phyloP scores from a whole-genome alignment of 2,113 vertebrate genomes.

The Andinoacara biseriatus region DNA sequence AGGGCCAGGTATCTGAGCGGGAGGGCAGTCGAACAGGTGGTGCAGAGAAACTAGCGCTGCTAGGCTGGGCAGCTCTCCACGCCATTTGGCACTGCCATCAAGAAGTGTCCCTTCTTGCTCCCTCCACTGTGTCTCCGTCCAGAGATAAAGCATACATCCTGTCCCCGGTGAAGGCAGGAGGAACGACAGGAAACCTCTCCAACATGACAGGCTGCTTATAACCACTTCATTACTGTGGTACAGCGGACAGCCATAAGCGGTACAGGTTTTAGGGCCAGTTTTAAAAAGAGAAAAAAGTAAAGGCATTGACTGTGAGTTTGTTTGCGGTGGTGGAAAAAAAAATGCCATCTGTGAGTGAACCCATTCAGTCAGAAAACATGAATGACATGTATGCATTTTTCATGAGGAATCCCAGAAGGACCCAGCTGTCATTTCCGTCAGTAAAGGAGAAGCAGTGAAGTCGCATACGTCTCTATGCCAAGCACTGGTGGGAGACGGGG shows the following conservation, averaged over 20 bases:
- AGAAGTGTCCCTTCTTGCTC: slow-evolving; percentile 10
- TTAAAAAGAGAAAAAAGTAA: neutral
- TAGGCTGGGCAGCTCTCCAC: slow-evolving; percentile 23
- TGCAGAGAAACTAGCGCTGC: slow-evolving; percentile 37
- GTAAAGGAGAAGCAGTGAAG: slow-evolving; percentile 6
- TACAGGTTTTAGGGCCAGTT: neutral
- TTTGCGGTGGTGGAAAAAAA: neutral
- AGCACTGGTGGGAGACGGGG: neutral
- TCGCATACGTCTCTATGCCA: neutral
- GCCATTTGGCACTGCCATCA: slow-evolving; percentile 61
- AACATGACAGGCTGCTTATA: slow-evolving; percentile 20
- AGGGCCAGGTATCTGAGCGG: slow-evolving; percentile 55
- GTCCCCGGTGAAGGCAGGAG: slow-evolving; percentile 27
- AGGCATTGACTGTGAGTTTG: neutral
- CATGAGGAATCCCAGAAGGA: slow-evolving; percentile 35
- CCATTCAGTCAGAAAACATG: slow-evolving; percentile 44
- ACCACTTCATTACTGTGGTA: slow-evolving; percentile 30
- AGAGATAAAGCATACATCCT: slow-evolving; percentile 55
- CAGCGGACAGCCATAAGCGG: neutral
- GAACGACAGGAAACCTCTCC: slow-evolving; percentile 39
- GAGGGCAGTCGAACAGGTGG: slow-evolving; percentile 69
- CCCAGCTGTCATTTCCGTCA: slow-evolving; percentile 49
- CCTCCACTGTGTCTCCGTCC: neutral
- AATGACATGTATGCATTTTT: slow-evolving; percentile 49
- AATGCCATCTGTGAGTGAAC: slow-evolving; percentile 12